A percentile compares a stretch with the other conserved stretches of the same genome.
Conservation (phyloP, 1,140 invertebrate species). For the Cotesia typhae region DNA sequence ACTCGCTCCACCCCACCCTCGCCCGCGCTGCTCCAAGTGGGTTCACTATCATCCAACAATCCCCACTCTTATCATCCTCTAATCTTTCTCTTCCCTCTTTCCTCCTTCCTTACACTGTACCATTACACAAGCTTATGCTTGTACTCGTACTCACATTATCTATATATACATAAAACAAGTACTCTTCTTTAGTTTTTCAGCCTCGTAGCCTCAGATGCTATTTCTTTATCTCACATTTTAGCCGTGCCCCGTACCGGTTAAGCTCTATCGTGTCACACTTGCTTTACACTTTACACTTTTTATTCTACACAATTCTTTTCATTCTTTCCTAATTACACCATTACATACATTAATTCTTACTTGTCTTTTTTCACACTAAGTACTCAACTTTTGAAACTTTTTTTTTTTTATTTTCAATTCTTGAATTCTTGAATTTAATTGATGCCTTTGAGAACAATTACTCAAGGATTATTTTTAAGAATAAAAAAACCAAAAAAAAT, state of each 20-base stretch:
- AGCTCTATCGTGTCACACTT: conserved; percentile 4
- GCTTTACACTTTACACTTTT: conserved; percentile 3
- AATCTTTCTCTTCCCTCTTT: conserved; percentile 22
- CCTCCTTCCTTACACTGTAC: not conserved
- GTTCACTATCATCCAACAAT: conserved; percentile 31
- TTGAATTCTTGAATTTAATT: not conserved
- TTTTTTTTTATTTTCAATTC: not conserved
- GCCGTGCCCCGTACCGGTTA: too few relatives aligned
- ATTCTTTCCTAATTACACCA: not conserved
- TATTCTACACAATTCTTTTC: not conserved
- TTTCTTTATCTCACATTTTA: too few relatives aligned
- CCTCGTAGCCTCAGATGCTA: not conserved
- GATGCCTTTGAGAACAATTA: not conserved
- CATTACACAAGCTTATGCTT: too few relatives aligned
- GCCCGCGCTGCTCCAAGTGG: not conserved
- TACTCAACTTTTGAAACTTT: not conserved
- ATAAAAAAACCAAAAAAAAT: not conserved
- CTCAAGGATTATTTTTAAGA: not conserved
- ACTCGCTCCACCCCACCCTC: conserved; percentile 17
- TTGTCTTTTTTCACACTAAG: not conserved
- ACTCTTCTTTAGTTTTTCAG: conserved; percentile 14
- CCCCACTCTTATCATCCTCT: conserved; percentile 32
- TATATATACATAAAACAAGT: conserved; percentile 1
- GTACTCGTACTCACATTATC: not conserved
- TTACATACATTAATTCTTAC: not conserved